phyloP scores from a whole-genome alignment of 2,113 vertebrate species.

The Myotis yumanensis region DNA sequence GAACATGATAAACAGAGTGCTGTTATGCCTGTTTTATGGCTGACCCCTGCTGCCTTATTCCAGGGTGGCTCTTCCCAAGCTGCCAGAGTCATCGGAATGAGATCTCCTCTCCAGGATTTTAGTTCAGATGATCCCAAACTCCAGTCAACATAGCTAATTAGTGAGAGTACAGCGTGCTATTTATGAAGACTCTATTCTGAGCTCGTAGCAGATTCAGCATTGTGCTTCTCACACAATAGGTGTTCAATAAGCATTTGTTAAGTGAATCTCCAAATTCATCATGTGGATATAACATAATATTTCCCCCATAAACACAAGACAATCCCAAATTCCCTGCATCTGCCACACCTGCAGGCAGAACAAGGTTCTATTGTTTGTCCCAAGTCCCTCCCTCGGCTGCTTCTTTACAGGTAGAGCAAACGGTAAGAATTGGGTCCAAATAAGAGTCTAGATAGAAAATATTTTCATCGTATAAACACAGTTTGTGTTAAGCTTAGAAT shows the following conservation, averaged over 20 bases:
- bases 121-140: constrained; percentile 11
- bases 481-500: background rate
- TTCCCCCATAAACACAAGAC: background rate
- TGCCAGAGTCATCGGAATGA: background rate
- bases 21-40: constrained; percentile 19
- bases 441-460: constrained; percentile 3
- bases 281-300: background rate
- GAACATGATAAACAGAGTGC: constrained; percentile 4
- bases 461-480: background rate
- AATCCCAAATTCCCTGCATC: background rate
- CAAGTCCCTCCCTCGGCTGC: background rate
- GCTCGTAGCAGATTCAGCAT: background rate
- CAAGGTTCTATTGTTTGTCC: background rate
- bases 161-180: background rate
- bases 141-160: background rate
- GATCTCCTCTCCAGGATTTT: background rate
- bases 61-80: background rate
- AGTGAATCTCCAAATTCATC: constrained; percentile 4
- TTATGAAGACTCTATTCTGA: background rate
- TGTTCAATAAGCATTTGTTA: background rate
- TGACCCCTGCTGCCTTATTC: constrained; percentile 20
- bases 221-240: background rate
- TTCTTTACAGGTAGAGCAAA: background rate
- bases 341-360: background rate
- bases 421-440: background rate